These are phyloP conservation scores for Scyliorhinus canicula DNA, from an alignment of 2,797 vertebrate species.

Conservation along the genomic window DNA sequence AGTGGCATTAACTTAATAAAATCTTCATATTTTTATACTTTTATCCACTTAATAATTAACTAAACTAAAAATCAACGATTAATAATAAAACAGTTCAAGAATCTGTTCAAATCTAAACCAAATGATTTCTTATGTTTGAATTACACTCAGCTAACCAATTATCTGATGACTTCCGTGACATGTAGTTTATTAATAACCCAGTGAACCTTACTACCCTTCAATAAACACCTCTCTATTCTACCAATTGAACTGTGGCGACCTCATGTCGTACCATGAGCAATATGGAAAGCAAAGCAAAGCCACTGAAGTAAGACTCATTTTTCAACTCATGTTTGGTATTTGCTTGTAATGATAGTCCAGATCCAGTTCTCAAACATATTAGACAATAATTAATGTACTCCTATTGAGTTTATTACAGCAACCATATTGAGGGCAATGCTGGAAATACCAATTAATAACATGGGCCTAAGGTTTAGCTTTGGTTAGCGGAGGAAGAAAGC, in stretches of 20 bases:
- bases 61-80: background rate
- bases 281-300: background rate
- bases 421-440: background rate
- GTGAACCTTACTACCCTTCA: background rate
- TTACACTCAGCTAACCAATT: background rate
- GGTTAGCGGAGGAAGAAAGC: background rate
- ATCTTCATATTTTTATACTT: background rate
- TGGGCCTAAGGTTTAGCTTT: background rate
- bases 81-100: background rate
- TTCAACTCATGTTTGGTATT: background rate
- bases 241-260: slow-evolving; percentile 20
- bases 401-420: background rate
- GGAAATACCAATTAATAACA: background rate
- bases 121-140: background rate
- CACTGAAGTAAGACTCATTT: slow-evolving; percentile 20
- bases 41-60: background rate
- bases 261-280: background rate
- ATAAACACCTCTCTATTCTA: background rate
- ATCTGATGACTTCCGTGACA: background rate
- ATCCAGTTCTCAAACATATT: background rate
- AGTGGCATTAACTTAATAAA: background rate
- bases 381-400: slow-evolving; percentile 1
- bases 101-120: background rate
- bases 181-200: background rate
- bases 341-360: background rate